Percentiles rank a stretch among this genome's conserved stretches.
These are phyloP conservation scores for Opisthocomus hoazin DNA, from an alignment of 2,113 vertebrate genomes.

Conservation along the genomic window DNA sequence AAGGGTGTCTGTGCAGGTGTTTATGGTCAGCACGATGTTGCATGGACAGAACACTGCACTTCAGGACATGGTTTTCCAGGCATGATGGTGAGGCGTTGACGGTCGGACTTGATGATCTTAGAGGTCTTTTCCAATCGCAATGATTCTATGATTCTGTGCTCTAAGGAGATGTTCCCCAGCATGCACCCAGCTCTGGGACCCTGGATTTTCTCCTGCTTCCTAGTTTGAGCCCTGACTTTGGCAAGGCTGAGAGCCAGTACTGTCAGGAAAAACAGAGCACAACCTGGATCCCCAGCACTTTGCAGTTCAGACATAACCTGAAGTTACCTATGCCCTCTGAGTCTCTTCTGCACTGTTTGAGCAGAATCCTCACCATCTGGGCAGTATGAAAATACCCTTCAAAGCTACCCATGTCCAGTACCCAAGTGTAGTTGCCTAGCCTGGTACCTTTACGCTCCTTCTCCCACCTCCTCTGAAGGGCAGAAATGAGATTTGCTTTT, in stretches of 20 bases:
- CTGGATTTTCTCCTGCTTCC: not conserved
- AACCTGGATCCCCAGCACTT: not conserved
- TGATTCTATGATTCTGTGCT: too few relatives aligned
- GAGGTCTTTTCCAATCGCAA: too few relatives aligned
- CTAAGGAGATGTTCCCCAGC: not conserved
- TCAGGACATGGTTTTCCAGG: too few relatives aligned
- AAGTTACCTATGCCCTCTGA: not conserved
- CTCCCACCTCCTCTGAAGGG: not conserved
- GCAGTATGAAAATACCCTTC: not conserved
- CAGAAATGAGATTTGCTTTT: not conserved
- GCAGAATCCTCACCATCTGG: not conserved
- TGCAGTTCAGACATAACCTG: not conserved
- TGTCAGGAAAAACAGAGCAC: not conserved
- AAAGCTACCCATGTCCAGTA: not conserved
- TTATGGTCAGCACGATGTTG: not conserved
- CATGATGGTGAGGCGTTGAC: too few relatives aligned
- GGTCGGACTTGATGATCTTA: too few relatives aligned
- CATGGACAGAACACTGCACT: not conserved
- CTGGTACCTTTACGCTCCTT: not conserved
- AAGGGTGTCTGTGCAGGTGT: not conserved
- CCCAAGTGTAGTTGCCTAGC: accelerated
- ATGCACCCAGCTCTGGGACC: not conserved
- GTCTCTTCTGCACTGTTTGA: not conserved
- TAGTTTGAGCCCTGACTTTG: not conserved
- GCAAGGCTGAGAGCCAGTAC: not conserved